Base-by-base conservation (phyloP, 1,140 invertebrate species). In the Littorina saxatilis region DNA sequence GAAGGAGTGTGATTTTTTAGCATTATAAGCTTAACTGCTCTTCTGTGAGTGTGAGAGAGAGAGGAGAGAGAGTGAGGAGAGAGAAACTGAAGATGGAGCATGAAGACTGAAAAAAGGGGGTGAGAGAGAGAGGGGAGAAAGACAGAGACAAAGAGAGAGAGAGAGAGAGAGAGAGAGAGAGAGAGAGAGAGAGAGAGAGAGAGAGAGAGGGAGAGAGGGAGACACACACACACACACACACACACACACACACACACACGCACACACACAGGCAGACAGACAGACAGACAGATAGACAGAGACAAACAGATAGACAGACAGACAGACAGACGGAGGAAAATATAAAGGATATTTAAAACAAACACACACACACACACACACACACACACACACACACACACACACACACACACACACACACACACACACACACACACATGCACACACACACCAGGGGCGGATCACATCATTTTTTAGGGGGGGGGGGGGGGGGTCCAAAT, bases 401-500 rank as follows among this genome's bases (percentile, higher is more conserved):
- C 55, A 40, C 9, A 79, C 55, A 66, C 2, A 63, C 29, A 35
- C 2, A 39, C 5, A 40, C 55, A 79, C 35, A 40, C 20, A 79
- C 29, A 40, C 35, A 66, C 29, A 79, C 35, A 66, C 35, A 66
- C 35, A 40, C 5, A 79, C 20, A 79, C 27, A 66, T 17, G 40
- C n/a, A 79, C 17, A 40, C 20, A 79, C 43, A 47, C 43, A 47
- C 43, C n/a, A n/a, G n/a, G n/a, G 55, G 13, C 23, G 13, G 55
- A 58, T 58, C 20, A n/a, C 23, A 15, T 52, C 47, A 52, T 52
- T 20, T 52, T 52, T 52, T 52, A 52, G n/a, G n/a, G n/a, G n/a
- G n/a, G n/a, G n/a, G n/a, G n/a, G n/a, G n/a, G n/a, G n/a, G n/a
- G n/a, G n/a, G n/a, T n/a, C n/a, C n/a, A n/a, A n/a, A n/a, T n/a